Evolutionary conservation across 2,888 invertebrate genomes (phyloP).

Genomic region (Drosophila acutilabella): DNA sequence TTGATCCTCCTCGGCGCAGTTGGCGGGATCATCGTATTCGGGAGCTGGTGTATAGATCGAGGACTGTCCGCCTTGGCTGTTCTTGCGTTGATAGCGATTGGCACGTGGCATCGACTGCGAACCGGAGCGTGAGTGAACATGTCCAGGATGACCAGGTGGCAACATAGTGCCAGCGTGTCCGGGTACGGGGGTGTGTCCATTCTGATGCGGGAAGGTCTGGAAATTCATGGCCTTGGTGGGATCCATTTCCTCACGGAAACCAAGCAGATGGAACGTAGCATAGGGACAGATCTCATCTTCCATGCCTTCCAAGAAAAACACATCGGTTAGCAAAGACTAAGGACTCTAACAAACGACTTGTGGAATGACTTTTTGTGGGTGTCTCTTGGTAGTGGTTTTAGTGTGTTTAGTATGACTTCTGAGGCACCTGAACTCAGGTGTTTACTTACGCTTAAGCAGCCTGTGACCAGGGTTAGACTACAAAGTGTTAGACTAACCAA

Average conservation of each 20-base stretch:
- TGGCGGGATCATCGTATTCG: conserved; percentile 97
- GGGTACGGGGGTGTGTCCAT: conserved; percentile 87
- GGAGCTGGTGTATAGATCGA: conserved; percentile 93
- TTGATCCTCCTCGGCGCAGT: conserved; percentile 96
- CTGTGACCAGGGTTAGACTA: conserved; percentile 60
- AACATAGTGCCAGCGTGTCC: conserved; percentile 93
- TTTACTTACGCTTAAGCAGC: conserved; percentile 65
- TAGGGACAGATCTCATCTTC: conserved; percentile 98
- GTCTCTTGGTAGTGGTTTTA: conserved; percentile 60
- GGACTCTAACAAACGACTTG: not conserved
- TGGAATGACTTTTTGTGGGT: conserved; percentile 1
- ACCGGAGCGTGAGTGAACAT: conserved; percentile 93
- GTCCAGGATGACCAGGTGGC: conserved; percentile 91
- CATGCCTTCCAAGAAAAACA: conserved; percentile 88
- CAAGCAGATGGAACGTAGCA: conserved; percentile 97
- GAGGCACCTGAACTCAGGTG: conserved; percentile 16
- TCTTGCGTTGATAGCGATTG: conserved; percentile 89
- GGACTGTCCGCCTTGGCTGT: conserved; percentile 93
- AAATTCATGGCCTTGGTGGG: conserved; percentile 95
- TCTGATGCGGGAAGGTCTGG: conserved; percentile 93
- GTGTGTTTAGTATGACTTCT: conserved; percentile 64
- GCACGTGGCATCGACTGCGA: conserved; percentile 95
- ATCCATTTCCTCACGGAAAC: conserved; percentile 98
- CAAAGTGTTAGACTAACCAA: conserved; percentile 25
- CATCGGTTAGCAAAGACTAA: conserved; percentile 40